Evolutionary conservation across 2,113 vertebrate genomes (phyloP), one percentile per base, ranked within the genome.

Genomic region (Protobothrops mucrosquamatus): DNA sequence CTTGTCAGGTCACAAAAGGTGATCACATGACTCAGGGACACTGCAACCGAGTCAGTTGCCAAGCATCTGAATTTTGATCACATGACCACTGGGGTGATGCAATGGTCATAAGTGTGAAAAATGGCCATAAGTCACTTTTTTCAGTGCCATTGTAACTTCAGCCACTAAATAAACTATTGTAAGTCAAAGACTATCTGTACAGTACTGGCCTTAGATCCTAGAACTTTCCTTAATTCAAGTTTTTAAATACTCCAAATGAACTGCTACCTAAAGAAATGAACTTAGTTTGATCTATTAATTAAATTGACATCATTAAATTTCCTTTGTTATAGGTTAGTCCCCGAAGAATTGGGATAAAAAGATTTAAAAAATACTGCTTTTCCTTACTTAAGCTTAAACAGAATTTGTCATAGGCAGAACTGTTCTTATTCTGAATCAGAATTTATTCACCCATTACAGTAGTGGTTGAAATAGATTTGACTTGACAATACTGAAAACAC

Each of bases 231-330:
- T 23, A 85, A 85, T 46, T 85, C 81, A 86, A 86, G 24, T 51
- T 22, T 86, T 86, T 86, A 86, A 23, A 51, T 51, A n/a, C 11
- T 64, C 61, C 26, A 34, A 34, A 74, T 74, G 64, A 74, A 74
- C 64, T 74, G 14, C 64, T 74, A 74, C 6, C n/a, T 74, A 74
- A 39, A 94, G 93, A 95, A 94, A 89, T 95, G 88, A 95, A 81
- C 59, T 88, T 85, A 91, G 94, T 95, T 94, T 88, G 91, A 92
- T 57, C 92, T 91, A 93, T 85, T 20, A 39, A 74, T 74, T 34
- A 6, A 74, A 2, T 39, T 74, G n/a, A 34, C n/a, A 91, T 87
- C 91, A 74, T 74, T 91, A 93, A 91, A n/a, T 93, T 74, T 93
- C 39, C 52, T 92, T 39, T 81, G 88, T 89, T 94, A n/a, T 69